Conservation (phyloP, 2,888 invertebrate genomes). For the Scaptomyza parva region DNA sequence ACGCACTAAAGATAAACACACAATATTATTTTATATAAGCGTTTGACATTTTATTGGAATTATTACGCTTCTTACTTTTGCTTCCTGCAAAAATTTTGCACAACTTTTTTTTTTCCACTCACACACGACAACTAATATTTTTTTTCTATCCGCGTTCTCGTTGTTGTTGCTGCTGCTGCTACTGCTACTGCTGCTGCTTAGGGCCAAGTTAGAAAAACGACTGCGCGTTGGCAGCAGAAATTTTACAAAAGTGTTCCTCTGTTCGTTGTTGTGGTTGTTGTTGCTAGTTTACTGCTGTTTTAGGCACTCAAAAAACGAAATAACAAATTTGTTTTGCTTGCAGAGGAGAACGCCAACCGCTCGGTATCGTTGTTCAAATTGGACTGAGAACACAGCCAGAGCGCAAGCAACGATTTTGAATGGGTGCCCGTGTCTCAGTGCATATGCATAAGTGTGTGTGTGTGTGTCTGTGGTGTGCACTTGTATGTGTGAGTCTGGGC, state of each 20-base stretch:
- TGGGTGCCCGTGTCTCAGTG: conserved; percentile 46
- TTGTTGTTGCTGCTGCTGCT: conserved; percentile 27
- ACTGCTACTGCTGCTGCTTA: conserved; percentile 50
- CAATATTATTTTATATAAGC: conserved; percentile 35
- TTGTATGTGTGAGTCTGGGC: conserved; percentile 36
- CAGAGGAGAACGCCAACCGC: conserved; percentile 78
- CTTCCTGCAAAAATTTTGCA: conserved; percentile 49
- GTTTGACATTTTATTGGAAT: conserved; percentile 23
- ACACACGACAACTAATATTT: conserved; percentile 51
- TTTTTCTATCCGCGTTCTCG: conserved; percentile 31
- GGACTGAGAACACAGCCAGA: conserved; percentile 71
- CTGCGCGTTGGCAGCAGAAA: conserved; percentile 64
- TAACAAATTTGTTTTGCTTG: conserved; percentile 42
- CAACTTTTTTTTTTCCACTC: conserved; percentile 44
- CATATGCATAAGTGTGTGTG: conserved; percentile 5
- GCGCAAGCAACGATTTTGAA: conserved; percentile 63
- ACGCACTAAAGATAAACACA: conserved; percentile 56
- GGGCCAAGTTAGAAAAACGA: conserved; percentile 69
- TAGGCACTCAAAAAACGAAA: conserved; percentile 49
- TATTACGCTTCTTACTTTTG: conserved; percentile 42
- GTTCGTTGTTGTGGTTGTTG: conserved; percentile 30
- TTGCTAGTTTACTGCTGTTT: conserved; percentile 37
- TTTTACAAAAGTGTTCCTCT: conserved; percentile 61
- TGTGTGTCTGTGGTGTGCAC: conserved; percentile 6
- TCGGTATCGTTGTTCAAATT: conserved; percentile 84